Evolutionary conservation across 2,888 invertebrate species (phyloP), one percentile per base, ranked within the genome.

Genomic region (Metopia argyrocephala): DNA sequence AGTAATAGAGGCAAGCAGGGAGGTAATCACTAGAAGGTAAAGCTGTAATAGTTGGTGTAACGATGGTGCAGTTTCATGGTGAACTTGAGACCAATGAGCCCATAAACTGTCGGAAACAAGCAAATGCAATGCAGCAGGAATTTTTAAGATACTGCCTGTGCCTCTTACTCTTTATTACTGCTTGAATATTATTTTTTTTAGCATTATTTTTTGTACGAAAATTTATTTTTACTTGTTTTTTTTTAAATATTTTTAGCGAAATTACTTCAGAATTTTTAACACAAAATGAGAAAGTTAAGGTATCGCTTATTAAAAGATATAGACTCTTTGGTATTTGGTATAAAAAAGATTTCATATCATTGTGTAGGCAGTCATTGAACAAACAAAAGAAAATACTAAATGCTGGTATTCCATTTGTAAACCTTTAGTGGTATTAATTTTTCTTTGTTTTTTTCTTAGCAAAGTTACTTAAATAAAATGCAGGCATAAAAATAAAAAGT

Each of bases 71-170:
- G 76, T 81, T 81, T 78, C 74, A 81, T 81, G 38, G 38, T 69
- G 65, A 52, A 65, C 59, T 21, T 62, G 18, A 69, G 73, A 78
- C 76, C 76, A 78, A 74, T 81, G 81, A 74, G 76, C 76, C 69
- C 76, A 81, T 81, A 81, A 81, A 81, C 81, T 78, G 81, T 81
- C 81, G 81, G 76, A 73, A 62, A 38, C 38, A 38, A 38, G 54
- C 62, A 76, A 81, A 74, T 74, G 81, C 81, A 81, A 38, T 78
- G 76, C 81, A 76, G 76, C 69, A 50, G 68, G 31, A 69, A 65
- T 62, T 78, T 73, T 66, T 25, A 12, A 38, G 38, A 38, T 38
- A 38, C 31, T 15, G 54, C 25, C 56, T 54, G 23, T 15, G 15
- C n/a, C 25, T 52, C 12, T 38, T 38, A 9, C 18, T 56, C 18